A percentile compares a stretch with the other conserved stretches of the same genome.
phyloP scores from a whole-genome alignment of 1,140 invertebrate species.

The Drosophila yakuba region DNA sequence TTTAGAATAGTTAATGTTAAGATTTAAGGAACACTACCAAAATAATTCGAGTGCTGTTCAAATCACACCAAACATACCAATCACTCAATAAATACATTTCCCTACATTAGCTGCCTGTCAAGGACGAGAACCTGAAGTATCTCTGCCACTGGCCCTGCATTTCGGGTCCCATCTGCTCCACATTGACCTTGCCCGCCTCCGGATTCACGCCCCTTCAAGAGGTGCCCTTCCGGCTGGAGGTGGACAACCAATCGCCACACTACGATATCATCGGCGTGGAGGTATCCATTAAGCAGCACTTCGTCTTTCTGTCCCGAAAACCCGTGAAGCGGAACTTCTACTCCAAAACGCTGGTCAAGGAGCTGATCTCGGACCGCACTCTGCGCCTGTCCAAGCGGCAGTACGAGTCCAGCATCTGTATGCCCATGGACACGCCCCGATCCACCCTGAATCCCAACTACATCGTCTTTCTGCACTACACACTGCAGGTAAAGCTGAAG shows the following conservation, averaged over 20 bases:
- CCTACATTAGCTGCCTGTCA: slow-evolving; percentile 57
- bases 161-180: slow-evolving; percentile 74
- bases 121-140: slow-evolving; percentile 79
- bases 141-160: slow-evolving; percentile 82
- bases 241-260: slow-evolving; percentile 81
- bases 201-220: slow-evolving; percentile 76
- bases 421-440: slow-evolving; percentile 75
- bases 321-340: slow-evolving; percentile 78
- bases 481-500: slow-evolving; percentile 74
- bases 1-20: too few species aligned
- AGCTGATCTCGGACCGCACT: slow-evolving; percentile 65
- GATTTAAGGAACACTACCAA: too few species aligned
- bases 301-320: slow-evolving; percentile 77
- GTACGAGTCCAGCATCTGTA: slow-evolving; percentile 69
- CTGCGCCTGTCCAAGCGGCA: slow-evolving; percentile 71
- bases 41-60: too few species aligned
- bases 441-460: slow-evolving; percentile 80
- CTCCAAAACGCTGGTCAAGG: slow-evolving; percentile 68
- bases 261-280: slow-evolving; percentile 74
- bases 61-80: not conserved
- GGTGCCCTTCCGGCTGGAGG: slow-evolving; percentile 71
- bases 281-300: slow-evolving; percentile 77
- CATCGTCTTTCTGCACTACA: slow-evolving; percentile 79
- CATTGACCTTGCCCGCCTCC: slow-evolving; percentile 64
- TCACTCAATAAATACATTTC: not conserved